Conservation (phyloP, 2,113 vertebrate species). For the Nyctibius bracteatus region DNA sequence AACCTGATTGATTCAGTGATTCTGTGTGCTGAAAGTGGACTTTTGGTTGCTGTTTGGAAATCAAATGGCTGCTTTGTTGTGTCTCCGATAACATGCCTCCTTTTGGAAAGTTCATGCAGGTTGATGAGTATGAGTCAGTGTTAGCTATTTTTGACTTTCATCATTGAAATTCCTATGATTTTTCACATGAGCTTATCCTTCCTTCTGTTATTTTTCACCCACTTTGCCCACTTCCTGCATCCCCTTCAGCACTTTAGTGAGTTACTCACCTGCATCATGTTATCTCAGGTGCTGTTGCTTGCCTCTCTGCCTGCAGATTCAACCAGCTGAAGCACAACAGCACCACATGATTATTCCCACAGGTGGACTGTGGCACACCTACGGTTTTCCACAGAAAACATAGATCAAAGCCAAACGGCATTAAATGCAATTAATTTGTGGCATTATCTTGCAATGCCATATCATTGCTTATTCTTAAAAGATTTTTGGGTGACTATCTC, state of each 20-base stretch:
- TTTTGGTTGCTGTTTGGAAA: not conserved
- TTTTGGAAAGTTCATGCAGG: not conserved
- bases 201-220: not conserved
- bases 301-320: not conserved
- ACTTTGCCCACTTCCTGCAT: not conserved
- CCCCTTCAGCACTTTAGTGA: not conserved
- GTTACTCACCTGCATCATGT: not conserved
- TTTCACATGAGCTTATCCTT: not conserved
- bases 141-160: not conserved
- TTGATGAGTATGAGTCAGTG: not conserved
- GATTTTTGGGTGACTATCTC: not conserved
- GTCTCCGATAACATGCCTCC: not conserved
- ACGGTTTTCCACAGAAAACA: not conserved
- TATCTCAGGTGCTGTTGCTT: not conserved
- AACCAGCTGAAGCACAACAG: not conserved
- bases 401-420: not conserved
- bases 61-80: not conserved
- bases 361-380: not conserved
- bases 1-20: too few relatives aligned
- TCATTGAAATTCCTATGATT: not conserved
- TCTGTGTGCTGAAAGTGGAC: not conserved
- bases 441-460: not conserved
- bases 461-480: not conserved
- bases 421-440: not conserved
- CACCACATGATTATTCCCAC: not conserved